Evolutionary conservation across 2,888 invertebrate genomes (phyloP).

Genomic region (Brachyopa scutellaris): DNA sequence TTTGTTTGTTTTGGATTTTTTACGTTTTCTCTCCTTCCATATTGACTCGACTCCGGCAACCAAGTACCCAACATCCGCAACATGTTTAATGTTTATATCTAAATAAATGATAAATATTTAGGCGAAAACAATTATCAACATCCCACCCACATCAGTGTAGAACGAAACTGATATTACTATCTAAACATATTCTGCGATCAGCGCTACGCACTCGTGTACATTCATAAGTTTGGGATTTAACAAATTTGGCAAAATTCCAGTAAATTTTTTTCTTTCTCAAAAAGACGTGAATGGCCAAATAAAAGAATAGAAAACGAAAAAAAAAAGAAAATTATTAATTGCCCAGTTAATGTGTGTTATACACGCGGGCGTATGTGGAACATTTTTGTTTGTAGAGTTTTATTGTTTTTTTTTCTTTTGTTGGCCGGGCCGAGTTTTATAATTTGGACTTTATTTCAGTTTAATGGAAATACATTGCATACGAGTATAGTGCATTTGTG

Average conservation of each 20-base stretch:
- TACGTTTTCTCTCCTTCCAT: background rate
- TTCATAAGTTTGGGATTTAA: slow-evolving; percentile 24
- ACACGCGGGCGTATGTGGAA: slow-evolving; percentile 61
- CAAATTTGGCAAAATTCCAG: background rate
- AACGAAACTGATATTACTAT: slow-evolving; percentile 49
- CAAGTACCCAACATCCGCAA: slow-evolving; percentile 43
- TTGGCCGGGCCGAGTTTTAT: slow-evolving; percentile 11
- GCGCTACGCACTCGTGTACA: slow-evolving; percentile 4
- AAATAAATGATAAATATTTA: slow-evolving; percentile 63
- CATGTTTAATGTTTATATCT: slow-evolving; percentile 46
- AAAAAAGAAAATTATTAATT: slow-evolving; percentile 27
- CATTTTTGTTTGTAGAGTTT: slow-evolving; percentile 35
- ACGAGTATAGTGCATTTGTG: slow-evolving; percentile 40
- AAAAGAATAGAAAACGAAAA: background rate
- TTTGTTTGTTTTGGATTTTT: slow-evolving; percentile 1
- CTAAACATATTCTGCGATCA: slow-evolving; percentile 53
- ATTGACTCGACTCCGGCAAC: no score
- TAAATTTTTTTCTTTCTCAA: background rate
- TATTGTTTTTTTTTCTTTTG: slow-evolving; percentile 14
- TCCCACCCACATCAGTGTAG: slow-evolving; percentile 49
- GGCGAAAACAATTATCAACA: slow-evolving; percentile 51
- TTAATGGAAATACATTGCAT: slow-evolving; percentile 45
- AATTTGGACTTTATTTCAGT: background rate
- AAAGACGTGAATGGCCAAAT: background rate
- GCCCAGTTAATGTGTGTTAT: slow-evolving; percentile 20